Conservation (phyloP, 2,888 invertebrate species). For the Microplitis manilae region DNA sequence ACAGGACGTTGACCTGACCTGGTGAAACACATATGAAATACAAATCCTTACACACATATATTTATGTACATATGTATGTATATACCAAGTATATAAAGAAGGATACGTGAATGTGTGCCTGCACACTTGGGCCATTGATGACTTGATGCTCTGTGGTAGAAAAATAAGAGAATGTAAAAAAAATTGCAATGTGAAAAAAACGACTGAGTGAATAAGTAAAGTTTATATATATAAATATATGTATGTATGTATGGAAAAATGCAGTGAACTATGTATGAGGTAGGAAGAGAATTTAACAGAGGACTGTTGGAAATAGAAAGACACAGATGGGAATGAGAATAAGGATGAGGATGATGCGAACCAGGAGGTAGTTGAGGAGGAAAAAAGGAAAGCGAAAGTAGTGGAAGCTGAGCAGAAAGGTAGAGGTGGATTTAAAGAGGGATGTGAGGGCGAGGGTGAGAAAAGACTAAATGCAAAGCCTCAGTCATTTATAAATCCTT, state of each 20-base stretch:
- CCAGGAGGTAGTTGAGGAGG: slow-evolving; percentile 29
- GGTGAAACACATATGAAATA: slow-evolving; percentile 66
- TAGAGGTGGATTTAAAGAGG: not conserved
- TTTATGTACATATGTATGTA: no score
- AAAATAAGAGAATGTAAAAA: slow-evolving; percentile 11
- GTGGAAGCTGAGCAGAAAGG: not conserved
- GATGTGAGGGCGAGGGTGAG: slow-evolving; percentile 14
- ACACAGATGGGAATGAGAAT: slow-evolving; percentile 29
- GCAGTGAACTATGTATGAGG: slow-evolving; percentile 61
- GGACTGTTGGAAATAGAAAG: slow-evolving; percentile 46
- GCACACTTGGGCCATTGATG: slow-evolving; percentile 30
- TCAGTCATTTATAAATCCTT: slow-evolving; percentile 37
- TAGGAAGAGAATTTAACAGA: slow-evolving; percentile 60
- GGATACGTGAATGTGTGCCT: slow-evolving; percentile 14
- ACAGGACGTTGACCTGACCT: slow-evolving; percentile 72
- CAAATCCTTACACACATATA: slow-evolving; percentile 43
- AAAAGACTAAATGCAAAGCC: slow-evolving; percentile 30
- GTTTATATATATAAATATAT: slow-evolving; percentile 13
- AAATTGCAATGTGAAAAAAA: slow-evolving; percentile 43
- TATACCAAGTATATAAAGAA: not conserved
- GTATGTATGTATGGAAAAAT: slow-evolving; percentile 43
- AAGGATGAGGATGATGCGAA: slow-evolving; percentile 11
- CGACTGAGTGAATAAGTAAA: slow-evolving; percentile 34
- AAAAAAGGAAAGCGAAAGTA: slow-evolving; percentile 6
- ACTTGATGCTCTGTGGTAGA: slow-evolving; percentile 35